phyloP scores from a whole-genome alignment of 1,140 invertebrate species.

The Nephila pilipes region DNA sequence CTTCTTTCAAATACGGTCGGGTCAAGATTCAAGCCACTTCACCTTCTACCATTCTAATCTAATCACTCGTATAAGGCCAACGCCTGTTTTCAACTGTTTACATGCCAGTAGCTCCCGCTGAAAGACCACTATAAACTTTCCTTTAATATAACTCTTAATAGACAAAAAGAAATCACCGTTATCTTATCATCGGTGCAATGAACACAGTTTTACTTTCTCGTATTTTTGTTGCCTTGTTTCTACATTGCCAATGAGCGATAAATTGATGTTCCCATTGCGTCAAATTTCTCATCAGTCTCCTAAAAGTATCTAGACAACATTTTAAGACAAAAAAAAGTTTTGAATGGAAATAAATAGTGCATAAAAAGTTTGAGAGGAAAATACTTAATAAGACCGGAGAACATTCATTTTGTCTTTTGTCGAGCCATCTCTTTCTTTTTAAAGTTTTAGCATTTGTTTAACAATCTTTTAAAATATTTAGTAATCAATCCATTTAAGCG shows the following conservation, averaged over 20 bases:
- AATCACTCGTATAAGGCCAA: not conserved
- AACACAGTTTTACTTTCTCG: conserved; percentile 42
- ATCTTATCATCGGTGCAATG: conserved; percentile 49
- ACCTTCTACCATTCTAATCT: not conserved
- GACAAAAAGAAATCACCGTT: not conserved
- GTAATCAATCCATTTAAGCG: no score
- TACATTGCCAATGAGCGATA: not conserved
- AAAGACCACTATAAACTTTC: conserved; percentile 32
- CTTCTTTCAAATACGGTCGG: not conserved
- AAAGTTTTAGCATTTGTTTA: no score
- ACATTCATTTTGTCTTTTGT: no score
- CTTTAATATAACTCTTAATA: conserved; percentile 45
- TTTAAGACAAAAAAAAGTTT: no score
- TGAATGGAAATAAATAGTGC: no score
- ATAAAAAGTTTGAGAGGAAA: no score
- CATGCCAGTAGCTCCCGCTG: conserved; percentile 26
- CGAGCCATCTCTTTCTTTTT: no score
- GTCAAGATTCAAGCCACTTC: not conserved
- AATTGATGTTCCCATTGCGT: not conserved
- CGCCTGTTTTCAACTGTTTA: conserved; percentile 29
- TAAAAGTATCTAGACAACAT: not conserved
- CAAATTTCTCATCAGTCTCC: not conserved
- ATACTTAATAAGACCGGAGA: no score
- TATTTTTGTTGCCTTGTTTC: conserved; percentile 13
- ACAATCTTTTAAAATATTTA: no score